Percentiles rank a stretch among this genome's conserved stretches.
Evolutionary conservation across 1,140 invertebrate genomes (phyloP).

Genomic region (Berghia stephanieae): DNA sequence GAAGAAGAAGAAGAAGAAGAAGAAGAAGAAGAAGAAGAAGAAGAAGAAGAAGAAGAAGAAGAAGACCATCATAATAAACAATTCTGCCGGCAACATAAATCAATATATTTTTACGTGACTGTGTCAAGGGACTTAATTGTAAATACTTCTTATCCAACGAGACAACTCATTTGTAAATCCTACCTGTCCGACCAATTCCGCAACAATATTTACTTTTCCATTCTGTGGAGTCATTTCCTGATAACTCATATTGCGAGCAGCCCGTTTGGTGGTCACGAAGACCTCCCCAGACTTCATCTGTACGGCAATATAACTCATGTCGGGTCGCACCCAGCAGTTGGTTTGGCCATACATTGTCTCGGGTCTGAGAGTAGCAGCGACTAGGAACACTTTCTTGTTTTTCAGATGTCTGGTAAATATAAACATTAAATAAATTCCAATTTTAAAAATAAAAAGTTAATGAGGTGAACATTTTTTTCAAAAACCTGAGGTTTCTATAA

Average conservation of each 20-base stretch:
- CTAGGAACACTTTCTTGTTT: conserved; percentile 77
- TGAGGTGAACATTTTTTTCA: too few relatives aligned
- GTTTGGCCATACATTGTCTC: conserved; percentile 99
- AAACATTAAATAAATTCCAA: conserved; percentile 5
- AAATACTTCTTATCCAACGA: too few relatives aligned
- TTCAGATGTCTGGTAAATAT: conserved; percentile 34
- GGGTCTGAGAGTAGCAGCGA: conserved; percentile 96
- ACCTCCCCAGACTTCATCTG: conserved; percentile 75
- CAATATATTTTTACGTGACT: too few relatives aligned
- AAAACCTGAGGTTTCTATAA: too few relatives aligned
- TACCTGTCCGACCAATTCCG: conserved; percentile 79
- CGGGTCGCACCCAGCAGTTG: conserved; percentile 97
- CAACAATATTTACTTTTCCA: conserved; percentile 79
- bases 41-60: too few relatives aligned
- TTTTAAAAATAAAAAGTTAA: too few relatives aligned
- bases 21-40: too few relatives aligned
- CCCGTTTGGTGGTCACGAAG: conserved; percentile 86
- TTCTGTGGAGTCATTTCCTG: conserved; percentile 88
- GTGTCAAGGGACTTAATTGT: too few relatives aligned
- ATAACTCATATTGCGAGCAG: conserved; percentile 95
- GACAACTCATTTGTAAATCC: too few relatives aligned
- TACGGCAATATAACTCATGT: conserved; percentile 92
- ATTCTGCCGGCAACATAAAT: too few relatives aligned
- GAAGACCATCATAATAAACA: too few relatives aligned
- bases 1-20: too few relatives aligned